These are phyloP conservation scores for Leptinotarsa tumamoca DNA, from an alignment of 2,888 invertebrate genomes.

Conservation along the genomic window DNA sequence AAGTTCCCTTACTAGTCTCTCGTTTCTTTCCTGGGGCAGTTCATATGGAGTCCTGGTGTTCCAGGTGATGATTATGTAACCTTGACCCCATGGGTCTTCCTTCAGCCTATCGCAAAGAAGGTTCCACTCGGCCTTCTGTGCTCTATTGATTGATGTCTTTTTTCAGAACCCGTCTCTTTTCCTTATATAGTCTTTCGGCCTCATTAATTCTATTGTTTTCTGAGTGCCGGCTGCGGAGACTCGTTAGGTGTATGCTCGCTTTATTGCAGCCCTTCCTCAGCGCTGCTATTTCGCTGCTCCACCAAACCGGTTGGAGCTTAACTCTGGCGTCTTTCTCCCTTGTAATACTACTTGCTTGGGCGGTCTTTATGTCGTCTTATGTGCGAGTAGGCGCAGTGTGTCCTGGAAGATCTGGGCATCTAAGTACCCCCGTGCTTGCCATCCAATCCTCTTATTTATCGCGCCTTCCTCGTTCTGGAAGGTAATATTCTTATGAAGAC, in stretches of 20 bases:
- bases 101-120: conserved; percentile 3
- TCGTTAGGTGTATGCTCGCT: neutral
- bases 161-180: neutral
- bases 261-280: neutral
- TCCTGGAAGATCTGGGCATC: neutral
- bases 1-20: conserved; percentile 11
- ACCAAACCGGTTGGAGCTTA: conserved; percentile 8
- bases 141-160: neutral
- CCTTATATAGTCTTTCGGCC: neutral
- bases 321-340: neutral
- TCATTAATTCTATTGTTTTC: neutral
- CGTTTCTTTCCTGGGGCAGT: neutral
- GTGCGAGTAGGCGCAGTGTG: neutral
- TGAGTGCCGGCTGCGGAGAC: neutral
- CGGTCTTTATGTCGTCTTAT: neutral
- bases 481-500: conserved; percentile 3
- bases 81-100: conserved; percentile 9
- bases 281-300: neutral
- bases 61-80: conserved; percentile 11
- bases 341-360: neutral
- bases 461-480: neutral
- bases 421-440: neutral
- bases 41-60: conserved; percentile 19
- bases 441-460: neutral
- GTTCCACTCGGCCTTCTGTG: conserved; percentile 14